Evolutionary conservation across 2,113 vertebrate genomes (phyloP).

Genomic region (Nothoprocta perdicaria): DNA sequence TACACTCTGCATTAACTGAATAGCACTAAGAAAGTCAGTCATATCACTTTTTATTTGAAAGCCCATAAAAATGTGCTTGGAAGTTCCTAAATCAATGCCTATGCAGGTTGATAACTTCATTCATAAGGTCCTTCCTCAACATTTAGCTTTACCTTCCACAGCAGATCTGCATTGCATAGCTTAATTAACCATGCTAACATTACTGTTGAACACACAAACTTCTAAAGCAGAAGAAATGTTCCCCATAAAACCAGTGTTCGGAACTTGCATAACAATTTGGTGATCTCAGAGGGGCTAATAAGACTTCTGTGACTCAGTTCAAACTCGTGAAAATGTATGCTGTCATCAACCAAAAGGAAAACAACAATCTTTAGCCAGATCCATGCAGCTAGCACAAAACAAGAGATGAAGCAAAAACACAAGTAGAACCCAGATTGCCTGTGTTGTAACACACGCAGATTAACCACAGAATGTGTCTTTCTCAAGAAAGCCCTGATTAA

Average conservation of each 20-base stretch:
- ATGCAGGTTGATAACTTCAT: not conserved
- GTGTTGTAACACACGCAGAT: not conserved
- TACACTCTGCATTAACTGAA: not conserved
- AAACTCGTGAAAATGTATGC: not conserved
- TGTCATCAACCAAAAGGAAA: not conserved
- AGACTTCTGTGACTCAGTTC: not conserved
- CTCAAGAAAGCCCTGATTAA: constrained; percentile 24
- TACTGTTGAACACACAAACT: not conserved
- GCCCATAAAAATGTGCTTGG: not conserved
- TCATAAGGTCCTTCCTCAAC: not conserved
- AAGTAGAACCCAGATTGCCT: not conserved
- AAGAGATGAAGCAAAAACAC: not conserved
- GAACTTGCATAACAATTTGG: not conserved
- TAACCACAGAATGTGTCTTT: not conserved
- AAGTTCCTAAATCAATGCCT: not conserved
- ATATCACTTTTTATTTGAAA: not conserved
- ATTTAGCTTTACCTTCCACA: not conserved
- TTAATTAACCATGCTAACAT: not conserved
- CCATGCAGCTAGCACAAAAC: not conserved
- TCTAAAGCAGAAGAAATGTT: not conserved
- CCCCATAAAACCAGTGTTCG: not conserved
- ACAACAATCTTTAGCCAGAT: not conserved
- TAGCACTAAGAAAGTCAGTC: not conserved
- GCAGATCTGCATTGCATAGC: not conserved
- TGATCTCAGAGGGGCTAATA: not conserved